phyloP scores from a whole-genome alignment of 2,113 vertebrate species.

The Chaenocephalus aceratus region DNA sequence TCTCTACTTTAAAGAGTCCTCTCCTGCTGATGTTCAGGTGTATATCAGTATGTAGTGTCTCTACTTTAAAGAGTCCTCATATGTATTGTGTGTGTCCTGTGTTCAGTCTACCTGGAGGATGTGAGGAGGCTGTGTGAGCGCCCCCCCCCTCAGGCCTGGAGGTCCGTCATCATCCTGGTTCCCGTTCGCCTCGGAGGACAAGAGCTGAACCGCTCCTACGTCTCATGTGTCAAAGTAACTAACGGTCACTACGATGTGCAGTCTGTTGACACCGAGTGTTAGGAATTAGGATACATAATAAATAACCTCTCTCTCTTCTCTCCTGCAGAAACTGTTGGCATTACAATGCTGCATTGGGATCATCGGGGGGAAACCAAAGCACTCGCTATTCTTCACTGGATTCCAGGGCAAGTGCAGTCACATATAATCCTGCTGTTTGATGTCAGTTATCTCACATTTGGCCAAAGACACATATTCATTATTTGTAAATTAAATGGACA shows the following conservation, averaged over 20 bases:
- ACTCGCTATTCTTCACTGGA: constrained; percentile 91
- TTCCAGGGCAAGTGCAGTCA: constrained; percentile 86
- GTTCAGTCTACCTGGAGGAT: constrained; percentile 89
- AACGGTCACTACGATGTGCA: background rate
- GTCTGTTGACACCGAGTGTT: too few relatives aligned
- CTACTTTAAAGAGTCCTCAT: too few relatives aligned
- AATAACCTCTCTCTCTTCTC: background rate
- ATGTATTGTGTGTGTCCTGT: background rate
- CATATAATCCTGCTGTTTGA: background rate
- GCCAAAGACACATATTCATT: too few relatives aligned
- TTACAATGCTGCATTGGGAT: constrained; percentile 90
- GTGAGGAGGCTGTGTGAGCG: constrained; percentile 81
- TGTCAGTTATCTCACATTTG: background rate
- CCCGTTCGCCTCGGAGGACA: constrained; percentile 91
- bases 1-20: too few relatives aligned
- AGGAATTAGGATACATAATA: background rate
- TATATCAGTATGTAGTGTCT: too few relatives aligned
- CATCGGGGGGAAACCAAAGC: constrained; percentile 92
- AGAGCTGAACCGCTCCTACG: constrained; percentile 87
- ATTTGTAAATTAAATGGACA: too few relatives aligned
- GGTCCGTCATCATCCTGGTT: constrained; percentile 89
- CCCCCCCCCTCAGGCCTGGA: constrained; percentile 75
- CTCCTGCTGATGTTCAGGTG: too few relatives aligned
- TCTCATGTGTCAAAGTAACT: constrained; percentile 88
- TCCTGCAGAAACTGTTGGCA: constrained; percentile 86